Evolutionary conservation across 2,113 vertebrate species (phyloP), one percentile per base, ranked within the genome.

Genomic region (Caranx ignobilis): DNA sequence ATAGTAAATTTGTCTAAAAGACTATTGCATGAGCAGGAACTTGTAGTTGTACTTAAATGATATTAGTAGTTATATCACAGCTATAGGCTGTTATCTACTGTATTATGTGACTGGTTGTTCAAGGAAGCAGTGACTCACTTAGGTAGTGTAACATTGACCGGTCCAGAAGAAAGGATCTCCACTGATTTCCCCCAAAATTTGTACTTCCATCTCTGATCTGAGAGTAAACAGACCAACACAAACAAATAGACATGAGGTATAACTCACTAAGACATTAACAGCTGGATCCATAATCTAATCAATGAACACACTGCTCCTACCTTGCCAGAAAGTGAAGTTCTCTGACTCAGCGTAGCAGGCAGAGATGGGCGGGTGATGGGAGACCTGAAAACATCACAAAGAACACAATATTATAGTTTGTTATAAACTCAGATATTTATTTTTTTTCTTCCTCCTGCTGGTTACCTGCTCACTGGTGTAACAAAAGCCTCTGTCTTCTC

Each of bases 151-250:
- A 97, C 96, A 0, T 98, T 96, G 79, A 99, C 96, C 5, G 91
- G 94, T 61, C 96, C 96, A 64, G 95, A 67, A 0, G 97, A 97
- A 75, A 98, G 91, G 0, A 99, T 95, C 93, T 99, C 97, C 71
- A 98, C 71, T 0, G 97, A 99, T 70, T 98, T 99, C 12, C 97
- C 97, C 97, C 97, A 99, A 81, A 98, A 99, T 85, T 98, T 99
- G 92, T 98, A 93, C 90, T 99, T 98, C 97, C 97, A 98, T 74
- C 97, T 95, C 93, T 98, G 97, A 90, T 98, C 97, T 97, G 83
- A 43, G 71, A 52, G 56, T 48, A 76, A 5, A 67, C 1, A 72
- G 45, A 62, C 4, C 34, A 4, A 75, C 2, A 56, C 3, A 77
- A 47, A 70, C 3, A 64, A 5, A 77, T 37, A 8, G 2, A 18